Evolutionary conservation across 2,113 vertebrate genomes (phyloP).

Genomic region (Calyptommatus sinebrachiatus): DNA sequence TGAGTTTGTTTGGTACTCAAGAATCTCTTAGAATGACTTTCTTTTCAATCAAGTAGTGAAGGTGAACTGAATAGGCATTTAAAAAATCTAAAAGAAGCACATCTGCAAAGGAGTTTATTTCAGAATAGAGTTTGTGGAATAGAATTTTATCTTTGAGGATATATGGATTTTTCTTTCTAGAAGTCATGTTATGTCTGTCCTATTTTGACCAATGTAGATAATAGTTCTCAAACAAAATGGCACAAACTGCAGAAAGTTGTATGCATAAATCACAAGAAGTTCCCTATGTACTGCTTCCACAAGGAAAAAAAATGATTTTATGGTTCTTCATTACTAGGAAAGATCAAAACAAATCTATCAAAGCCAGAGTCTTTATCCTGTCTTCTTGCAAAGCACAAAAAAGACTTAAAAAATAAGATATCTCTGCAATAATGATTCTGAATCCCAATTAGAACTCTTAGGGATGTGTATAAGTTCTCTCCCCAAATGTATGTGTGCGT

Average conservation of each 20-base stretch:
- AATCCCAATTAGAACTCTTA: neutral
- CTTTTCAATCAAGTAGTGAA: neutral
- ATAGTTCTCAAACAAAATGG: neutral
- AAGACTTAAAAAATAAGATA: neutral
- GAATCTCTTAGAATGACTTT: neutral
- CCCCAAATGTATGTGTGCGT: too few species aligned
- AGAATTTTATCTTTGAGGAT: neutral
- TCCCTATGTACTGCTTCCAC: neutral
- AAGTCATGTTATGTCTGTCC: neutral
- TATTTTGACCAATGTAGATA: neutral
- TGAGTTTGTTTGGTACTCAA: too few species aligned
- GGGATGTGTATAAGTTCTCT: neutral
- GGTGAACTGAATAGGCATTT: neutral
- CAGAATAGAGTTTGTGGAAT: too few species aligned
- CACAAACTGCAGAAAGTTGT: neutral
- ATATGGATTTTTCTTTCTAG: neutral
- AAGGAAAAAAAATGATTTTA: neutral
- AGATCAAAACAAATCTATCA: constrained; percentile 6
- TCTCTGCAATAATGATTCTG: neutral
- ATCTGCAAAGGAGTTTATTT: too few species aligned
- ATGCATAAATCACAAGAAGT: neutral
- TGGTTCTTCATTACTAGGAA: neutral
- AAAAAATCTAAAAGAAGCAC: too few species aligned
- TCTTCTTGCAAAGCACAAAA: neutral
- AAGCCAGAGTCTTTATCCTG: neutral